Evolutionary conservation across 2,797 vertebrate genomes (phyloP).

Genomic region (Psittacula derbiana): DNA sequence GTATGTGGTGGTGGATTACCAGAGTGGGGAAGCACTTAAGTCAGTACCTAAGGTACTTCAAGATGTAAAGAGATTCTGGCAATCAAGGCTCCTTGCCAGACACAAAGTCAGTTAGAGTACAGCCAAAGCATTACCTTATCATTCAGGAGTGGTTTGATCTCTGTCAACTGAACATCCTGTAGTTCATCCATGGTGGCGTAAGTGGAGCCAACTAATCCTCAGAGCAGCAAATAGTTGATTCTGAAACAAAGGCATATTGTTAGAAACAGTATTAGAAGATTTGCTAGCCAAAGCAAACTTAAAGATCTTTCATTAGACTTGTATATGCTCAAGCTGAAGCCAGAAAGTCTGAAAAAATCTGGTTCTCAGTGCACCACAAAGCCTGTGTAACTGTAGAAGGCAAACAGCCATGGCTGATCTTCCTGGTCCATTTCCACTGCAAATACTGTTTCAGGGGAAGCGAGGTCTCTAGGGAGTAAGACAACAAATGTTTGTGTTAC

Average conservation of each 20-base stretch:
- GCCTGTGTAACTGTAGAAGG: background rate
- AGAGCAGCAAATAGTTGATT: constrained; percentile 18
- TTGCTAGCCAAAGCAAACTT: background rate
- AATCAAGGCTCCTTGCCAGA: background rate
- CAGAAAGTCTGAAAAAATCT: background rate
- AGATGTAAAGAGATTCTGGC: background rate
- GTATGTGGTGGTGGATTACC: background rate
- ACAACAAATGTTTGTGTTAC: background rate
- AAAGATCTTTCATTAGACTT: background rate
- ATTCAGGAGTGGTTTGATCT: constrained; percentile 93
- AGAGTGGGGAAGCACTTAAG: background rate
- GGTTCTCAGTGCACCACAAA: background rate
- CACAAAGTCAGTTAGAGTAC: background rate
- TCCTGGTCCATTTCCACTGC: background rate
- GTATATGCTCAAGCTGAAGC: background rate
- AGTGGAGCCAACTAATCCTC: background rate
- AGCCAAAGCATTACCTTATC: constrained; percentile 82
- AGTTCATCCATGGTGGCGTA: constrained; percentile 87
- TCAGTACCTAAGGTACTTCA: background rate
- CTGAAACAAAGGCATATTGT: constrained; percentile 63
- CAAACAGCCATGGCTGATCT: background rate
- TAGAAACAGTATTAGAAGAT: background rate
- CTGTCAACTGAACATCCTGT: constrained; percentile 92
- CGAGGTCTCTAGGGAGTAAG: background rate
- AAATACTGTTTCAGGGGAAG: background rate